Conservation (phyloP, 37 sponge, comb jelly and placozoan species). For the Halichondria panicea region DNA sequence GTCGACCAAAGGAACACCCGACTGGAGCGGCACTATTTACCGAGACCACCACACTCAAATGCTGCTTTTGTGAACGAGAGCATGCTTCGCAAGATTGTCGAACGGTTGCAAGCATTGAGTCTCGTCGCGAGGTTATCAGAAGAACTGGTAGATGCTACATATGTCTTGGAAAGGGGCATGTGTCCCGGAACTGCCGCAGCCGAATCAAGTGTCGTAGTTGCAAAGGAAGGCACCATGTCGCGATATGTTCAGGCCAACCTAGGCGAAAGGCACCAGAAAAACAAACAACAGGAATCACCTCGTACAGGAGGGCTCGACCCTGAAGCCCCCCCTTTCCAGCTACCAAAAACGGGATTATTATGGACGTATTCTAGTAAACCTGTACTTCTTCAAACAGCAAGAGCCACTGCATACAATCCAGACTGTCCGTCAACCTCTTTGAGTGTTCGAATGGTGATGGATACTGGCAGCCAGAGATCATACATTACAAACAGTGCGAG, state of each 20-base stretch:
- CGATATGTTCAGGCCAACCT: slow-evolving; percentile 4
- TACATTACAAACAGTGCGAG: slow-evolving; percentile 21
- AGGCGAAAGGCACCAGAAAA: background rate
- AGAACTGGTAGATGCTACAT: slow-evolving; percentile 36
- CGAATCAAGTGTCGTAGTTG: slow-evolving; percentile 22
- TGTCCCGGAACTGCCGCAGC: slow-evolving; percentile 16
- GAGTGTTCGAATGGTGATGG: slow-evolving; percentile 21
- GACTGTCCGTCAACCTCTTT: background rate
- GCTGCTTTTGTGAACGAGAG: slow-evolving; percentile 28
- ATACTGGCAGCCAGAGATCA: slow-evolving; percentile 28
- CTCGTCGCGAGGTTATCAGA: slow-evolving; percentile 3
- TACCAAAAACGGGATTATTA: background rate
- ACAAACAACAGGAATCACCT: background rate
- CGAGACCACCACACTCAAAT: background rate
- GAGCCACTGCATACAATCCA: slow-evolving; percentile 24
- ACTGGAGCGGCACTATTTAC: slow-evolving; percentile 14
- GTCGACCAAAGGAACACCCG: slow-evolving; percentile 15
- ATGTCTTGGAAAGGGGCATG: slow-evolving; percentile 25
- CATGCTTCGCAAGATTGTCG: slow-evolving; percentile 16
- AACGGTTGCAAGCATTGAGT: slow-evolving; percentile 2
- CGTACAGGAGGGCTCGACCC: background rate
- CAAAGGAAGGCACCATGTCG: slow-evolving; percentile 31
- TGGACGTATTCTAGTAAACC: background rate
- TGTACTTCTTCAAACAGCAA: slow-evolving; percentile 28
- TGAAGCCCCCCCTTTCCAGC: slow-evolving; percentile 10